Evolutionary conservation across 2,888 invertebrate species (phyloP), one percentile per base, ranked within the genome.

Genomic region (Sepioteuthis lessoniana): DNA sequence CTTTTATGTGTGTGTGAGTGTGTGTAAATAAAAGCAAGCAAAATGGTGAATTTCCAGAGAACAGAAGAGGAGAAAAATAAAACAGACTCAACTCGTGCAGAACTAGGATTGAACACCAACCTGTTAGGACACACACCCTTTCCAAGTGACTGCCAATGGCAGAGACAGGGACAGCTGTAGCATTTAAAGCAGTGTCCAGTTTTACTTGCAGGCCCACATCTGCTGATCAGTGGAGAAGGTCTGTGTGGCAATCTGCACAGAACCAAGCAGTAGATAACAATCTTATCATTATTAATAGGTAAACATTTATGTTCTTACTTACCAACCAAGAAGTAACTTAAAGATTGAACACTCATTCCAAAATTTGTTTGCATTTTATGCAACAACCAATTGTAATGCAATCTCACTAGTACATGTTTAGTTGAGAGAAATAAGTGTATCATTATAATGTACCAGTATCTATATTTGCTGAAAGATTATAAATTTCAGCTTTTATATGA

Each of bases 121-220:
- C 76, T 76, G 76, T 76, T 76, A n/a, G 76, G 76, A 76, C 76
- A 76, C 76, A 76, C 76, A 76, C 76, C n/a, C 76, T 76, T 76
- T 76, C n/a, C n/a, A 76, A 76, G 76, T 76, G n/a, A 76, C 76
- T 13, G n/a, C 76, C 76, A 76, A 76, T n/a, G 76, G n/a, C 76
- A n/a, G 76, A 76, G 35, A 76, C 76, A 76, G 76, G 76, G 76
- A 76, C 16, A 76, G n/a, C n/a, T 19, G 76, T n/a, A n/a, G 76
- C 76, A n/a, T 76, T 76, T 76, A 76, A 76, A 76, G 13, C n/a
- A 76, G 76, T 76, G 76, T 76, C n/a, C n/a, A 76, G 76, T n/a
- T 76, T n/a, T 76, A 76, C 76, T 76, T 76, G n/a, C 76, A n/a
- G 76, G 76, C 76, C 76, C n/a, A 76, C 76, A 76, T 76, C 76